Evolutionary conservation across 2,888 invertebrate species (phyloP), one percentile per base, ranked within the genome.

Genomic region (Pseudanteris insignis): DNA sequence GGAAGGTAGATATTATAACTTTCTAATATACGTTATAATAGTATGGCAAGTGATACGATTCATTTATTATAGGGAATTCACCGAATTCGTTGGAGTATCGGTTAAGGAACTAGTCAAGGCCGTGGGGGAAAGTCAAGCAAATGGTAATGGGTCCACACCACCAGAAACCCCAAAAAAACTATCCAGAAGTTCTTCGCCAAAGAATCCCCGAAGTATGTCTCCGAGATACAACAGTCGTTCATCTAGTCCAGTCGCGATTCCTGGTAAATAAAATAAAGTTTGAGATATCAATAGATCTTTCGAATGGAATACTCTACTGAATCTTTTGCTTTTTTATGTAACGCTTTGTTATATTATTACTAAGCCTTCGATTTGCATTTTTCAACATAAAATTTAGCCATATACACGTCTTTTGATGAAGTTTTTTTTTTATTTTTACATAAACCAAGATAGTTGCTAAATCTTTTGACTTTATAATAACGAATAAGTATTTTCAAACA

Each of bases 101-200:
- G 89, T 90, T 8, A 86, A 89, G 63, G 90, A 90, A 65, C 78
- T 90, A 43, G 89, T 90, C 2, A 87, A 89, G 70, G 88, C 86
- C 0, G 86, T 90, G 74, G 89, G 89, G 0, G 90, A 90, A 75
- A 86, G 87, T 54, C 83, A 88, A 36, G 87, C 88, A n/a, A 92
- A 91, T 81, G 91, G 90, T 1, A 91, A 91, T 76, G 88, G 88
- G 21, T 84, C 86, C 1, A 89, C 89, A 0, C 89, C 89, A 3
- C 88, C 88, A 2, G 86, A 86, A 34, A 88, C 89, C 0, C 88
- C 88, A 2, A 83, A 84, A 40, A 81, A 82, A 50, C 72, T 75
- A 53, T 79, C 81, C 9, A 71, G 83, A 65, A 82, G 82, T 53
- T 83, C 82, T 21, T 84, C 84, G 59, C 84, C 85, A 3, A 81